A percentile compares a stretch with the other conserved stretches of the same genome.
Conservation (phyloP, 2,888 invertebrate genomes). For the Invenusta paracnida region DNA sequence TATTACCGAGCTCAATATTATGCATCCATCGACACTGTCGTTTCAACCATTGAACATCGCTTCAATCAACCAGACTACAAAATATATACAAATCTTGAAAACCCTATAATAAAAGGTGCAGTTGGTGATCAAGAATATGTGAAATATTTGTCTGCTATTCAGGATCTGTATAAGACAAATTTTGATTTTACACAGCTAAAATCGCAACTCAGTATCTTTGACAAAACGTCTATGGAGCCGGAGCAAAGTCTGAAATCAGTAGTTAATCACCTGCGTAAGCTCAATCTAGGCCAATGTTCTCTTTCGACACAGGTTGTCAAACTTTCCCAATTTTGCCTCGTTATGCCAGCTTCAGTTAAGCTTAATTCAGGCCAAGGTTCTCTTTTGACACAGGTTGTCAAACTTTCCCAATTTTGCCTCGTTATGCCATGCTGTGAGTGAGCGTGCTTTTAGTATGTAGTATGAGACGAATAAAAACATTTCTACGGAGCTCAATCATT, state of each 20-base stretch:
- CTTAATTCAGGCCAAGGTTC: not conserved
- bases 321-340: not conserved
- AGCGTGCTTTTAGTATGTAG: not conserved
- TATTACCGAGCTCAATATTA: not conserved
- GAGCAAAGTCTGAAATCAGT: not conserved
- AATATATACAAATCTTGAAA: constrained; percentile 16
- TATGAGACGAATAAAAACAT: not conserved
- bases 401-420: not conserved
- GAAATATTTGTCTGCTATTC: not conserved
- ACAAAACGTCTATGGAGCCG: not conserved
- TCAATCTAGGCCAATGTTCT: constrained; percentile 2
- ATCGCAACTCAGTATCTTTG: constrained; percentile 4
- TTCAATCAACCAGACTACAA: constrained; percentile 11
- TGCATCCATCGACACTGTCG: constrained; percentile 7
- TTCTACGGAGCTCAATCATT: not conserved
- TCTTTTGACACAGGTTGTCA: constrained; percentile 13
- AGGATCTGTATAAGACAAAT: not conserved
- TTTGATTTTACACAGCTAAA: constrained; percentile 23
- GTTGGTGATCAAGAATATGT: constrained; percentile 1
- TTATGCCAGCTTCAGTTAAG: not conserved
- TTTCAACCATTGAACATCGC: constrained; percentile 18
- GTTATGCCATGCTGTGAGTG: constrained; percentile 5
- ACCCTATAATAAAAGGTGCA: not conserved
- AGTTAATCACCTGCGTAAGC: not conserved
- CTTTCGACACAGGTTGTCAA: constrained; percentile 6